Base-by-base conservation (phyloP, 1,140 invertebrate species). In the Mycetomoellerius zeteki region DNA sequence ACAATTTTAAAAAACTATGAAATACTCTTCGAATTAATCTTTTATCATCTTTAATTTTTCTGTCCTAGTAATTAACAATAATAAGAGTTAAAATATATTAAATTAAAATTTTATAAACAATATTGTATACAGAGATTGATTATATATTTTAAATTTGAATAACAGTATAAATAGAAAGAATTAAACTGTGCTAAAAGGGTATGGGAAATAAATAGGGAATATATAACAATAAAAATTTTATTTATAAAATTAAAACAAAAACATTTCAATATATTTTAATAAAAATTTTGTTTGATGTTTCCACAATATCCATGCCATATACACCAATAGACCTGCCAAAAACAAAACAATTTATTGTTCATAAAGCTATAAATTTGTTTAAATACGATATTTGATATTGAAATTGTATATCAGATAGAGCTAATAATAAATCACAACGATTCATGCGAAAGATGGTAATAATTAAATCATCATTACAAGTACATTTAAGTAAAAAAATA, bases 381-480 rank as follows among this genome's bases (percentile, higher is more conserved):
- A 56, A 54, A 73, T 52, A 24, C 33, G 0, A 14, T 12, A 72
- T 16, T 47, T 77, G 4, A 78, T 65, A 21, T 4, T 16, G 0
- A 24, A 60, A 21, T 52, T 33, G 16, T 76, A 43, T 86, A 82
- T 94, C 94, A 94, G 94, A 93, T 94, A 94, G 93, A 94, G 93
- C 93, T 94, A 94, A 94, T 94, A 91, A 67, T 0, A 62, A 85
- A 92, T 94, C 93, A 93, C 85, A 86, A 90, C 86, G 84, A 92
- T 92, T 91, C 88, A 91, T 76, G 27, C 67, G 33, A 64, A 88
- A 76, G 80, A 84, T 75, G 80, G 80, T 84, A 52, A 7, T 27
- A 24, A 12, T 14, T 21, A 19, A 89, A 89, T 90, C 89, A 90
- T 84, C 80, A 84, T 60, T 21, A 10, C n/a, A 10, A 27, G 1